phyloP scores from a whole-genome alignment of 2,797 vertebrate genomes.

The Gobio occitaniae region DNA sequence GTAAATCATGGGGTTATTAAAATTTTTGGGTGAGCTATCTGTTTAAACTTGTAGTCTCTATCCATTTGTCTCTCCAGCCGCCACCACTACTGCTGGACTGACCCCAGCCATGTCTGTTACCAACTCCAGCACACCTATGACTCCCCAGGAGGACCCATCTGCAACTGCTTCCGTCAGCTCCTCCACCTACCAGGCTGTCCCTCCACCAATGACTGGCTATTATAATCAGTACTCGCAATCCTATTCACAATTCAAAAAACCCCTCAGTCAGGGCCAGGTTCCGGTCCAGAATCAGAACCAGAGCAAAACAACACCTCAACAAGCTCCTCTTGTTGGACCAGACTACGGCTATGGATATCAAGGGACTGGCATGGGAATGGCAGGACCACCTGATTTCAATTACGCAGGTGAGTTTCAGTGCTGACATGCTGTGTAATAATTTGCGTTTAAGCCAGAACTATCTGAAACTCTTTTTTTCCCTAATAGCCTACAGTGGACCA shows the following conservation, averaged over 20 bases:
- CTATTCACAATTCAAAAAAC: conserved; percentile 79
- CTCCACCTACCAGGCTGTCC: conserved; percentile 73
- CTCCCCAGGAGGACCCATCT: background rate
- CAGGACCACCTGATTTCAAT: conserved; percentile 63
- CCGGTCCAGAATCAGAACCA: conserved; percentile 50
- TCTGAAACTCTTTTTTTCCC: conserved; percentile 4
- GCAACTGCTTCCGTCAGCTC: conserved; percentile 33
- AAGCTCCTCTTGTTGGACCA: conserved; percentile 67
- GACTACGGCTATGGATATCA: conserved; percentile 80
- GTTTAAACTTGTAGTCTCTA: background rate
- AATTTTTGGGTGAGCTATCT: too few relatives aligned
- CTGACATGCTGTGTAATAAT: background rate
- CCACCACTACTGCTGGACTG: background rate
- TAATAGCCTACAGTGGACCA: conserved; percentile 73
- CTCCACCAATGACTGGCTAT: conserved; percentile 74
- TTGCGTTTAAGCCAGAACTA: background rate
- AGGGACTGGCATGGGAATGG: conserved; percentile 69
- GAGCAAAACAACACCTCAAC: conserved; percentile 34
- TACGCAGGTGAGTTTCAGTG: conserved; percentile 52
- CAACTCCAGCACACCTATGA: conserved; percentile 1
- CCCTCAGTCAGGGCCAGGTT: conserved; percentile 43
- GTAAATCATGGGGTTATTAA: too few relatives aligned
- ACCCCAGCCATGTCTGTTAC: background rate
- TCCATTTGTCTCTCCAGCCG: background rate
- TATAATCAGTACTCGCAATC: conserved; percentile 80